Conservation (phyloP, 2,113 vertebrate species). For the Campylomormyrus numenius region DNA sequence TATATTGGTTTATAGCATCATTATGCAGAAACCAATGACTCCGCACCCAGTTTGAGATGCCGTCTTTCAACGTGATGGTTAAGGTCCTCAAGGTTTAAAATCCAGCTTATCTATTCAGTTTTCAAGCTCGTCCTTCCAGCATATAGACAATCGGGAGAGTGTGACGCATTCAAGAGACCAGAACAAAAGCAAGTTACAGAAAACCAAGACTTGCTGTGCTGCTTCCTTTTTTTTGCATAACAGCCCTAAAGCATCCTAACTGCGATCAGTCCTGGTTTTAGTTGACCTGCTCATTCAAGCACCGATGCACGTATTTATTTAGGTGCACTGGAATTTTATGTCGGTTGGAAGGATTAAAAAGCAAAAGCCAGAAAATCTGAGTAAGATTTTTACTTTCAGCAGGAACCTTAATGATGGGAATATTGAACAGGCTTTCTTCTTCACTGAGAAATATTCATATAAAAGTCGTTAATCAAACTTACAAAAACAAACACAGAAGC, state of each 20-base stretch:
- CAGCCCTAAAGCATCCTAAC: neutral
- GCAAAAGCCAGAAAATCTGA: neutral
- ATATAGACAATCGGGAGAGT: neutral
- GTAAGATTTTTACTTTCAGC: neutral
- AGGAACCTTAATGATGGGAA: neutral
- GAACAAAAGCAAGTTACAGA: neutral
- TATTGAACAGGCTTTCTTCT: neutral
- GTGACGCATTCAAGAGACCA: neutral
- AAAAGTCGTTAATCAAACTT: neutral
- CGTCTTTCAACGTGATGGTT: neutral
- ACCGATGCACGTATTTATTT: neutral
- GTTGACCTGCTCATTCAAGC: neutral
- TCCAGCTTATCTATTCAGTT: neutral
- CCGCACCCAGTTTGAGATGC: neutral
- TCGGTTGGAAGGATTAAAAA: neutral
- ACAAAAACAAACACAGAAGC: neutral
- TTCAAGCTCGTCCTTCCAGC: neutral
- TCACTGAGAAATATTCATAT: neutral
- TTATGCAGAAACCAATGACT: neutral
- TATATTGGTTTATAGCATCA: neutral
- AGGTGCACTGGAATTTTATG: neutral
- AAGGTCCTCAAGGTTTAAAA: neutral
- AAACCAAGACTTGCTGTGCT: neutral
- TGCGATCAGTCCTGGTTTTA: neutral
- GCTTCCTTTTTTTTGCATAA: neutral